These are phyloP conservation scores for Lasioglossum villosulum DNA, from an alignment of 2,888 invertebrate species.

Conservation along the genomic window DNA sequence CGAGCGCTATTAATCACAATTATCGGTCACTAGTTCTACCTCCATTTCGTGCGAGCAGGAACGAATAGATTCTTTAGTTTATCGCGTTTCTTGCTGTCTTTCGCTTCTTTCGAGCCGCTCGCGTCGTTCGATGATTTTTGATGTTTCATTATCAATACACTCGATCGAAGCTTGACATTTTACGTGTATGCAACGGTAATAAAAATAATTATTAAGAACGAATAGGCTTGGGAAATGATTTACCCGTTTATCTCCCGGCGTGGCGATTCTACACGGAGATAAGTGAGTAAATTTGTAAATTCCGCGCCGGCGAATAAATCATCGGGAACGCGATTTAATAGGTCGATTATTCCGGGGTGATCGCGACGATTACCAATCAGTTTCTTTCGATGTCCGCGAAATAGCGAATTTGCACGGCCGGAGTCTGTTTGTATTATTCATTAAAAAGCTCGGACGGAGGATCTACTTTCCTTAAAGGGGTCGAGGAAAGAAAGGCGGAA, in stretches of 20 bases:
- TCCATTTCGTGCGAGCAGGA: not conserved
- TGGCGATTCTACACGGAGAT: not conserved
- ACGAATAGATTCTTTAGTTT: not conserved
- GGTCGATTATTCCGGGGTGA: constrained; percentile 19
- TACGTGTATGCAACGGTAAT: too few relatives aligned
- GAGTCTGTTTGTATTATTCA: constrained; percentile 50
- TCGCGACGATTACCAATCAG: constrained; percentile 18
- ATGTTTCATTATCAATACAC: not conserved
- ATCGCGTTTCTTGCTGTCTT: not conserved
- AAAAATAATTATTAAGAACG: not conserved
- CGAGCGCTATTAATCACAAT: not conserved
- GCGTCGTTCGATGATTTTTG: not conserved
- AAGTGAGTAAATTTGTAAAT: not conserved
- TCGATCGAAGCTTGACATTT: too few relatives aligned
- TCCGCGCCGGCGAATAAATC: not conserved
- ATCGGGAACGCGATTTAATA: not conserved
- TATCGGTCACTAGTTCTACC: not conserved
- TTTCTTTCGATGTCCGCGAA: constrained; percentile 5
- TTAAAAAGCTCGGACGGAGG: constrained; percentile 40
- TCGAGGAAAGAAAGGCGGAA: constrained; percentile 20
- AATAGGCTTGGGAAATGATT: not conserved
- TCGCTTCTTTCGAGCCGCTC: not conserved
- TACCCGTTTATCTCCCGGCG: not conserved
- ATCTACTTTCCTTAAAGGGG: constrained; percentile 50
- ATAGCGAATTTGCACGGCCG: constrained; percentile 39